Percentiles rank a stretch among this genome's conserved stretches.
Conservation (phyloP, 1,140 invertebrate species). For the Bombus pyrosoma region DNA sequence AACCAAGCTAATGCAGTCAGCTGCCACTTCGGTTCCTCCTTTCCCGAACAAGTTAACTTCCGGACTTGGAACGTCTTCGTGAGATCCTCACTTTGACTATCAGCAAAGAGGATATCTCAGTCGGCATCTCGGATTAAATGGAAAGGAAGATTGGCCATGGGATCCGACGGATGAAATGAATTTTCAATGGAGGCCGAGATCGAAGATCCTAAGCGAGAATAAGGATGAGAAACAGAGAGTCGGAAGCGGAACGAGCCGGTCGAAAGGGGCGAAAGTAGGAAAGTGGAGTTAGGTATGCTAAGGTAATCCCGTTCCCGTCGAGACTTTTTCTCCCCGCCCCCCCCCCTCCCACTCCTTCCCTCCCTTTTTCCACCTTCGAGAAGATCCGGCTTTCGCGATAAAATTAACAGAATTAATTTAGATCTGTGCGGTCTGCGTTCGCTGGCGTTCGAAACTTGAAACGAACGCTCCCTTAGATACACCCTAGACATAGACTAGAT, state of each 20-base stretch:
- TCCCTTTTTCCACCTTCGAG: neutral
- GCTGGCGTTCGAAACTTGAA: neutral
- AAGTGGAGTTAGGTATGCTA: slow-evolving; percentile 17
- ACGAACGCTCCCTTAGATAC: neutral
- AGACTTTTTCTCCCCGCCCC: neutral
- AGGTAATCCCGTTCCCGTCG: slow-evolving; percentile 16
- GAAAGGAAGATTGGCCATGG: slow-evolving; percentile 72
- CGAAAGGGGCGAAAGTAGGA: neutral
- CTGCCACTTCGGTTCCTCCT: slow-evolving; percentile 58
- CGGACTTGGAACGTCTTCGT: slow-evolving; percentile 57
- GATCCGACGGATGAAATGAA: slow-evolving; percentile 75
- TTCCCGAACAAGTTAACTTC: slow-evolving; percentile 63
- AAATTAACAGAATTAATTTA: slow-evolving; percentile 44
- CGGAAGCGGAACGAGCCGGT: neutral
- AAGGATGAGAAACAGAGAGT: slow-evolving; percentile 40
- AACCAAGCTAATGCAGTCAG: slow-evolving; percentile 63
- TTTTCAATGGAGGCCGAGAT: slow-evolving; percentile 71
- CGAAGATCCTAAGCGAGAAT: slow-evolving; percentile 48
- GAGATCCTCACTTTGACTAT: slow-evolving; percentile 67
- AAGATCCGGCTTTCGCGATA: slow-evolving; percentile 10
- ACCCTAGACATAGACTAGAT: neutral
- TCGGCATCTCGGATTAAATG: slow-evolving; percentile 73
- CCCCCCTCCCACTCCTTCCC: no score
- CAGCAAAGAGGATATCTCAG: slow-evolving; percentile 68
- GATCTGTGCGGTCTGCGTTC: neutral